Evolutionary conservation across 2,888 invertebrate species (phyloP).

Genomic region (Brachylomia viminalis): DNA sequence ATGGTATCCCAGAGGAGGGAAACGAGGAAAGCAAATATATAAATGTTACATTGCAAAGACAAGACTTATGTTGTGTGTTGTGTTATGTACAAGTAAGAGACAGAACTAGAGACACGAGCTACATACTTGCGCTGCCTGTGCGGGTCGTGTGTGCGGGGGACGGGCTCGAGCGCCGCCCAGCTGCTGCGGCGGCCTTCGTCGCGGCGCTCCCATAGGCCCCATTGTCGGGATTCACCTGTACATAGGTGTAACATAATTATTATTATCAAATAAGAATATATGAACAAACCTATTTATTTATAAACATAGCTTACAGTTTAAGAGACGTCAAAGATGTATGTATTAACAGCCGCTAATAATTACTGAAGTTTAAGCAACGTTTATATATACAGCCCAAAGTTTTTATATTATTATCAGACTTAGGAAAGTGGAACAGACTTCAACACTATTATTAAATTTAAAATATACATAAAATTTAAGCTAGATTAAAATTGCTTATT

Average conservation of each 20-base stretch:
- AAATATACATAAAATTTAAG: background rate
- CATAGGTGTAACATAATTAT: background rate
- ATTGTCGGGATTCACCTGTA: slow-evolving; percentile 86
- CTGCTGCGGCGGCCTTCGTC: slow-evolving; percentile 93
- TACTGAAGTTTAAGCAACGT: too few species aligned
- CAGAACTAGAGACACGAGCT: too few species aligned
- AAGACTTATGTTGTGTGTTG: background rate
- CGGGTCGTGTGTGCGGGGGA: slow-evolving; percentile 76
- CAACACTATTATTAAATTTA: background rate
- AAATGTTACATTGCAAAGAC: too few species aligned
- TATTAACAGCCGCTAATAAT: too few species aligned
- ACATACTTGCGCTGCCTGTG: slow-evolving; percentile 80
- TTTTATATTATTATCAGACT: background rate
- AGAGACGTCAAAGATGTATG: too few species aligned
- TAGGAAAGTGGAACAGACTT: background rate
- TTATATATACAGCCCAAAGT: background rate
- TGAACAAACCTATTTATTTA: background rate
- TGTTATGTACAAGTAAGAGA: background rate
- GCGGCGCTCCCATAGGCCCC: slow-evolving; percentile 89
- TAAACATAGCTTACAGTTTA: too few species aligned
- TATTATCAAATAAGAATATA: background rate
- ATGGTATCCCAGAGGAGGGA: too few species aligned
- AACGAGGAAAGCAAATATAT: too few species aligned
- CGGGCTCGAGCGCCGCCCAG: slow-evolving; percentile 95
- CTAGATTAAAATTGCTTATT: background rate